A percentile compares a stretch with the other conserved stretches of the same genome.
These are phyloP conservation scores for Hypena proboscidalis DNA, from an alignment of 2,888 invertebrate genomes.

Conservation along the genomic window DNA sequence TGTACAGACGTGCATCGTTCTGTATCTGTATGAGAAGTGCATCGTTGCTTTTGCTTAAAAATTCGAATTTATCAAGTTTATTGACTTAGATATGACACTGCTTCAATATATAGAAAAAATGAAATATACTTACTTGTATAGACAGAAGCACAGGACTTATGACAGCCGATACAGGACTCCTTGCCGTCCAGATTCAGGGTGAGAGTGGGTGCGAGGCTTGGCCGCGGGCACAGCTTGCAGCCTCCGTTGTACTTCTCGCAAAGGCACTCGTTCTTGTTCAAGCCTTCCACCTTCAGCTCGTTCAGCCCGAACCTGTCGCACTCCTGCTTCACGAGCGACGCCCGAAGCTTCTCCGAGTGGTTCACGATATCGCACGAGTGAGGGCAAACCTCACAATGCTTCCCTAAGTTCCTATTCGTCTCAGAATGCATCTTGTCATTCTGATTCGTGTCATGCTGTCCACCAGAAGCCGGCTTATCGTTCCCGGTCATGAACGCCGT, in stretches of 20 bases:
- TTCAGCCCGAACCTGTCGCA: constrained; percentile 70
- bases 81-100: too few relatives aligned
- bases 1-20: too few relatives aligned
- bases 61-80: too few relatives aligned
- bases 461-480: constrained; percentile 53
- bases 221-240: constrained; percentile 74
- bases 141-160: constrained; percentile 58
- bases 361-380: constrained; percentile 64
- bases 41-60: too few relatives aligned
- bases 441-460: constrained; percentile 61
- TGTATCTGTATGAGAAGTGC: too few relatives aligned
- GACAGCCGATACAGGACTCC: constrained; percentile 63
- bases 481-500: constrained; percentile 75
- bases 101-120: background rate
- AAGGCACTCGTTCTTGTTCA: constrained; percentile 69
- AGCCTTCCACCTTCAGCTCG: constrained; percentile 71
- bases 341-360: constrained; percentile 62
- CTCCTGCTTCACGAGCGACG: constrained; percentile 64
- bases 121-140: constrained; percentile 65
- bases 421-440: constrained; percentile 62
- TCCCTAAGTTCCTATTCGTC: constrained; percentile 62
- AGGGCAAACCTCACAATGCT: constrained; percentile 63
- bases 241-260: constrained; percentile 79
- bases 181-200: constrained; percentile 58
- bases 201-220: constrained; percentile 58